Percentiles rank a stretch among this genome's conserved stretches.
phyloP scores from a whole-genome alignment of 2,797 vertebrate genomes.

The Cuniculus paca region DNA sequence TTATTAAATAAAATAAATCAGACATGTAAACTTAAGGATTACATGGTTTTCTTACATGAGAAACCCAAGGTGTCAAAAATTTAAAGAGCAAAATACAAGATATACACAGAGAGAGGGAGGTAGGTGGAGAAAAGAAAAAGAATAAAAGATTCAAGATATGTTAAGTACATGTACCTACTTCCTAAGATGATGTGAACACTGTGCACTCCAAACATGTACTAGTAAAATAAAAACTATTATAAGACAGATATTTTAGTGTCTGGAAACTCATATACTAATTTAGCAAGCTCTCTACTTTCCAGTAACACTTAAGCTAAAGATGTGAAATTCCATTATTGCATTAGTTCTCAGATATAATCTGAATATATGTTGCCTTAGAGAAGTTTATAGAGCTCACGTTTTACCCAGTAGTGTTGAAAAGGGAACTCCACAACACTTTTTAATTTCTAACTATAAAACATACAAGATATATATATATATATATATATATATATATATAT shows the following conservation, averaged over 20 bases:
- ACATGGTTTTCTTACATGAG: not conserved
- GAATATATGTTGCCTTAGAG: not conserved
- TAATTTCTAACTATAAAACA: constrained; percentile 61
- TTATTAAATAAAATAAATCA: not conserved
- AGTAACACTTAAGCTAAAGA: constrained; percentile 27
- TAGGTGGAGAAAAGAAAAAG: not conserved
- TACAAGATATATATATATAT: not conserved
- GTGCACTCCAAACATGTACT: not conserved
- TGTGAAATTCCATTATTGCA: constrained; percentile 13
- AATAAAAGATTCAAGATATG: not conserved
- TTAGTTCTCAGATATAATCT: constrained; percentile 31
- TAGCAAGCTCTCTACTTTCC: constrained; percentile 35
- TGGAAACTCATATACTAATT: constrained; percentile 44
- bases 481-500: too few species aligned
- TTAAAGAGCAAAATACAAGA: not conserved
- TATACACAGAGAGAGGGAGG: not conserved
- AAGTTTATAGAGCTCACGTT: not conserved
- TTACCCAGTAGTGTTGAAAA: constrained; percentile 48
- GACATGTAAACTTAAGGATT: not conserved
- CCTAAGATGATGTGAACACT: not conserved
- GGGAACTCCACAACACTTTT: not conserved
- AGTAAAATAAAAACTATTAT: not conserved
- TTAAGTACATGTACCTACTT: not conserved
- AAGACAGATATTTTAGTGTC: constrained; percentile 44
- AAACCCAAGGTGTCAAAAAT: not conserved